A percentile compares a stretch with the other conserved stretches of the same genome.
Evolutionary conservation across 2,888 invertebrate species (phyloP).

Genomic region (Thecocarcelia acutangulata): DNA sequence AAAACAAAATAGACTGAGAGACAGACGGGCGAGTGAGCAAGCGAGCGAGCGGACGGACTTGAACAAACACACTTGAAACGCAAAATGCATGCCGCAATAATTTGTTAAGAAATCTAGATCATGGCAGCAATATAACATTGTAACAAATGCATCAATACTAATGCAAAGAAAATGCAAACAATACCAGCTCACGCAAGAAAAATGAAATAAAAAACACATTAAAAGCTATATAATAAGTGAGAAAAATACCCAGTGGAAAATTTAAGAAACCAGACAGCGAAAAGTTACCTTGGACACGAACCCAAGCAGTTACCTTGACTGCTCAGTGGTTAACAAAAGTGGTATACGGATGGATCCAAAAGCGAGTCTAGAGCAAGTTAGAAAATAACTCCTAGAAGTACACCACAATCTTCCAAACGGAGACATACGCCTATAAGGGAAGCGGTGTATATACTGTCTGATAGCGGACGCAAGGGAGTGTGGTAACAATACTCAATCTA

Average conservation of each 20-base stretch:
- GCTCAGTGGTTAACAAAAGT: no score
- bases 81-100: conserved; percentile 73
- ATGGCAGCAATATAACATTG: conserved; percentile 76
- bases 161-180: conserved; percentile 42
- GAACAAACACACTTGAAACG: conserved; percentile 58
- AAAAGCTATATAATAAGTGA: background rate
- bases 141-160: conserved; percentile 69
- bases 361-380: no score
- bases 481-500: no score
- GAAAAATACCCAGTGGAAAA: conserved; percentile 32
- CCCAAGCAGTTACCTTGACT: no score
- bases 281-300: no score
- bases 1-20: conserved; percentile 1
- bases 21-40: background rate
- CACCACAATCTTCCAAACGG: no score
- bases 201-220: background rate
- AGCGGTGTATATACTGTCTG: no score
- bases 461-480: no score
- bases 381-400: no score
- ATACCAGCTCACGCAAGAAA: no score
- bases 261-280: background rate
- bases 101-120: conserved; percentile 76
- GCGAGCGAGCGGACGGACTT: conserved; percentile 6
- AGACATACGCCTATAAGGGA: no score
- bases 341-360: no score